phyloP scores from a whole-genome alignment of 1,140 invertebrate species.

The Drosophila jambulina region DNA sequence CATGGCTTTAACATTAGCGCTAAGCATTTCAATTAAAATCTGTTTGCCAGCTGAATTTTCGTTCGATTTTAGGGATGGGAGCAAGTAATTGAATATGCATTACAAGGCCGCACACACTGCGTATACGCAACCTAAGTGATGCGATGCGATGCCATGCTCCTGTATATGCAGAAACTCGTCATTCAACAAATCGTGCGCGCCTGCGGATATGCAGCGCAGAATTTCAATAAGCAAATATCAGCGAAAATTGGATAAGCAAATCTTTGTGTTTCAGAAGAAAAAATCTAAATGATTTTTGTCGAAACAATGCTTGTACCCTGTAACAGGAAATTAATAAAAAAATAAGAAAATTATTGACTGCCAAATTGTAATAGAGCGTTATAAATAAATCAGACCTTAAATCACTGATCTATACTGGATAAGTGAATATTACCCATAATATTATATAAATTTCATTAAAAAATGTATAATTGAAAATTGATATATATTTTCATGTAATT shows the following conservation, averaged over 20 bases:
- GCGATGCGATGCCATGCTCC: background rate
- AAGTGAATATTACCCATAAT: background rate
- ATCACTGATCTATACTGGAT: too few relatives aligned
- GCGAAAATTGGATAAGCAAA: conserved; percentile 9
- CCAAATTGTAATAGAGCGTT: background rate
- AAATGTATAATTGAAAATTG: background rate
- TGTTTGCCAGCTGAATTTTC: conserved; percentile 41
- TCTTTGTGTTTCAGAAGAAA: background rate
- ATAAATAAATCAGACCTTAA: background rate
- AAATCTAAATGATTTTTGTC: background rate
- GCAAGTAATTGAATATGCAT: conserved; percentile 73
- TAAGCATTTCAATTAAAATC: conserved; percentile 70
- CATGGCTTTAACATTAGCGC: conserved; percentile 46
- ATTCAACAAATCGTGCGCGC: conserved; percentile 76
- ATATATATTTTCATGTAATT: too few relatives aligned
- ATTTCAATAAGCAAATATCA: conserved; percentile 81
- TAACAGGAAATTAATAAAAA: too few relatives aligned
- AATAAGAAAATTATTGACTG: background rate
- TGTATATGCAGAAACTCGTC: conserved; percentile 11
- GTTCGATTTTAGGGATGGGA: conserved; percentile 19
- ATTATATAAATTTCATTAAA: background rate
- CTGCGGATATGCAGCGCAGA: conserved; percentile 80
- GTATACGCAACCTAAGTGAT: conserved; percentile 40
- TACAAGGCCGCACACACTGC: conserved; percentile 67
- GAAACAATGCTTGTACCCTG: background rate